Evolutionary conservation across 2,113 vertebrate genomes (phyloP), one percentile per base, ranked within the genome.

Genomic region (Mobula hypostoma): DNA sequence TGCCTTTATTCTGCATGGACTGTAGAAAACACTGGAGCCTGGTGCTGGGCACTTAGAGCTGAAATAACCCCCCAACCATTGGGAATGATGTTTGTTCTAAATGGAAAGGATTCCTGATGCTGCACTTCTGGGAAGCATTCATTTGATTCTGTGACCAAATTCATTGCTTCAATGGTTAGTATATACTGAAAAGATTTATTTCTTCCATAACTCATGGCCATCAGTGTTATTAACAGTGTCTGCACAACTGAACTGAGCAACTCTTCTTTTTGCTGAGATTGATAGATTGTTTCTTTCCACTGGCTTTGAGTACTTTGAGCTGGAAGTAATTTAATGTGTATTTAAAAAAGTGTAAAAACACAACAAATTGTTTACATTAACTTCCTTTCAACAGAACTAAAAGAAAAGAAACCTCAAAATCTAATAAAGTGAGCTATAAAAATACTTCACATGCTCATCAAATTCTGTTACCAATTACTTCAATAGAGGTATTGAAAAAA

Each of bases 1-100:
- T 90, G 85, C 56, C 94, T 90, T n/a, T 61, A 95, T 95, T 94
- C 95, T 95, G 95, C 95, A 95, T 94, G 95, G 95, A 95, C 95
- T 14, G 19, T 2, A 72, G 36, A 48, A 48, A 93, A 48, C 17
- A 72, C 21, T 48, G 11, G 68, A 93, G 68, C 32, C 68, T 91
- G n/a, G 32, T 91, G 88, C 63, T 91, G 63, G 63, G 15, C 40
- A 36, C 40, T 70, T 72, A 24, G 21, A 56, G 70, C 68, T 76
- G 70, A 74, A 93, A 27, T 74, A 93, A 93, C 2, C 11, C 68
- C 3, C 8, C 68, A 56, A 9, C 90, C 68, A 72, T 14, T 12
- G 68, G 91, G 11, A 93, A 72, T 12, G 17, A 15, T 56, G 36
- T 29, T 92, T 68, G 63, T 32, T 92, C 27, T 70, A 72, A 72